Evolutionary conservation across 2,113 vertebrate genomes (phyloP).

Genomic region (Sapajus apella): DNA sequence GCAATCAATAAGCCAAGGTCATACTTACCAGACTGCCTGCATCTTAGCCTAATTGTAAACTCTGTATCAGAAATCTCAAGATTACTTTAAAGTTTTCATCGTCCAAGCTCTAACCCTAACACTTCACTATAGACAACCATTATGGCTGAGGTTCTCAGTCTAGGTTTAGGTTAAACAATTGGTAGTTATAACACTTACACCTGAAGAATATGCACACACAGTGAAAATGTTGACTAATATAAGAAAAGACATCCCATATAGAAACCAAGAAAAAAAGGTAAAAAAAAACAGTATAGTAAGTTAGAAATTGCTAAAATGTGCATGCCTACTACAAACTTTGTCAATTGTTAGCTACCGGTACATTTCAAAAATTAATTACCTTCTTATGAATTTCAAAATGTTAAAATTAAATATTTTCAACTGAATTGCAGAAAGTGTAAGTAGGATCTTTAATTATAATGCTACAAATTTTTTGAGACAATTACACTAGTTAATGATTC

Average conservation of each 20-base stretch:
- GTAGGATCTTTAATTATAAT: constrained; percentile 65
- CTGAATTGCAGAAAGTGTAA: constrained; percentile 50
- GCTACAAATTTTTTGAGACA: constrained; percentile 51
- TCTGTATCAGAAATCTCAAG: not conserved
- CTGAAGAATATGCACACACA: not conserved
- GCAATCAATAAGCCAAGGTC: not conserved
- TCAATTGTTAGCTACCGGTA: not conserved
- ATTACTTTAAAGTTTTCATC: not conserved
- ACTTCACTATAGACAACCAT: not conserved
- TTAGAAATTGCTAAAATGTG: not conserved
- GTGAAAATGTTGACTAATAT: not conserved
- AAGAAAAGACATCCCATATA: not conserved
- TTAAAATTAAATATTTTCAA: constrained; percentile 61
- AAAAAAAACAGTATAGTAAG: not conserved
- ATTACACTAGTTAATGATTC: constrained; percentile 59
- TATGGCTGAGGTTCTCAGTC: not conserved
- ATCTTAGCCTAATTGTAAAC: not conserved
- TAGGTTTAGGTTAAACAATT: not conserved
- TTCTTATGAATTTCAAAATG: constrained; percentile 55
- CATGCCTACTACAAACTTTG: not conserved
- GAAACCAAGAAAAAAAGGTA: not conserved
- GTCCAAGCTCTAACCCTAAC: not conserved
- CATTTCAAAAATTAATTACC: constrained; percentile 44
- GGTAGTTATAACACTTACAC: not conserved
- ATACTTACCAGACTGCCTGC: not conserved